Base-by-base conservation (phyloP, 37 sponge, comb jelly and placozoan species). In the Crambe crambe region DNA sequence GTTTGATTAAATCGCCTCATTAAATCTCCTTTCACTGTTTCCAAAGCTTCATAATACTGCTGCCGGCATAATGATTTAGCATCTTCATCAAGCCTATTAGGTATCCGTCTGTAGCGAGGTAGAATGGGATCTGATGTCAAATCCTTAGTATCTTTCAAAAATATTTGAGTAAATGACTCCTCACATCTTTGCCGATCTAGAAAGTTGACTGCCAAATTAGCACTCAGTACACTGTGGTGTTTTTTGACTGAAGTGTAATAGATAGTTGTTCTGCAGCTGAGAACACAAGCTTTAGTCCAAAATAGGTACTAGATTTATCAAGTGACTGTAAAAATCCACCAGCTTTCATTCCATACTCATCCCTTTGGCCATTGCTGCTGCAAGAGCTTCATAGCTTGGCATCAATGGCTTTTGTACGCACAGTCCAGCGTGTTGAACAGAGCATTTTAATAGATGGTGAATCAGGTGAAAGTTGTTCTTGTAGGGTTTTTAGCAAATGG, bases 221-320 rank as follows among this genome's bases (percentile, higher is more conserved):
- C 70, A 77, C 82, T 76, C 26, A 2, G 27, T 41, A 32, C 44
- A 40, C 43, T 41, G 58, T 82, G 21, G 64, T 83, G 72, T 88
- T 51, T 70, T 77, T 79, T 29, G 59, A 42, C 61, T 89, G 86
- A 26, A 86, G 54, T 15, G 75, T 70, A 27, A 22, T 70, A 70
- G 87, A 86, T 6, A 81, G 74, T 65, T 87, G 72, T 56, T 87
- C 92, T 37, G 88, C 41, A 18, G 74, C 74, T 36, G 81, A 57
- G 42, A 92, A 92, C 25, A 83, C n/a, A 31, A 81, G 81, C 60
- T 92, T 87, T 22, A 93, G 66, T 0, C 94, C 90, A 85, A 83
- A 93, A 70, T 38, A 86, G 23, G 85, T 86, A 23, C 41, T 23
- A 80, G 86, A 89, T 35, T 82, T 79, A 37, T 85, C 78, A 73